Evolutionary conservation across 2,113 vertebrate genomes (phyloP).

Genomic region (Silurus meridionalis): DNA sequence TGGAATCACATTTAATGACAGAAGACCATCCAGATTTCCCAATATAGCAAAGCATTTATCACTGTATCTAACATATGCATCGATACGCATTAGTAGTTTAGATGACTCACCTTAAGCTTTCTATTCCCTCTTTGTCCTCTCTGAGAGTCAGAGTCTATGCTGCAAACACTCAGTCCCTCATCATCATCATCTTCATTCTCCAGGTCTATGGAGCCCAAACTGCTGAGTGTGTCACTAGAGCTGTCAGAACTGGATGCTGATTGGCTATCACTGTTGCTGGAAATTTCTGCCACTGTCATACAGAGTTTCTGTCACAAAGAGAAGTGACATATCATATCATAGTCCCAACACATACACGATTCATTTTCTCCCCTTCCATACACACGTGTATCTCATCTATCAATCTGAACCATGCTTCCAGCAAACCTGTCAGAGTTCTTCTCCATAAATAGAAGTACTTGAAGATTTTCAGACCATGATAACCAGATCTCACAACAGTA

Average conservation of each 20-base stretch:
- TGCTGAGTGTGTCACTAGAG: slow-evolving; percentile 85
- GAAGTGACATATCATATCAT: slow-evolving; percentile 34
- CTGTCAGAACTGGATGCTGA: slow-evolving; percentile 88
- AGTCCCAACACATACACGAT: slow-evolving; percentile 10
- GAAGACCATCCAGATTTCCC: not conserved
- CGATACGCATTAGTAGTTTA: not conserved
- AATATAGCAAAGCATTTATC: not conserved
- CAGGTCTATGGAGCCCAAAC: slow-evolving; percentile 86
- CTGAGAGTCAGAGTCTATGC: slow-evolving; percentile 85
- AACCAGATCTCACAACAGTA: slow-evolving; percentile 3
- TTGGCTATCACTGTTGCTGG: slow-evolving; percentile 87
- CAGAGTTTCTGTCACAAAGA: slow-evolving; percentile 74
- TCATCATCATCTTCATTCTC: slow-evolving; percentile 80
- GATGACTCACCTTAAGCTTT: slow-evolving; percentile 76
- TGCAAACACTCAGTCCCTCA: slow-evolving; percentile 83
- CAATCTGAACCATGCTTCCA: slow-evolving; percentile 30
- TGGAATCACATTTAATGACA: slow-evolving; percentile 48
- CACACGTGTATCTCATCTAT: slow-evolving; percentile 17
- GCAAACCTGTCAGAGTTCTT: slow-evolving; percentile 23
- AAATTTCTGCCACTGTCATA: slow-evolving; percentile 82
- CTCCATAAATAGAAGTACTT: slow-evolving; percentile 18
- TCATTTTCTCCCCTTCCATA: not conserved
- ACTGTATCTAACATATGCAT: not conserved
- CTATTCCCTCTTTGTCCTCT: slow-evolving; percentile 74
- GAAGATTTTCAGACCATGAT: slow-evolving; percentile 6